Conservation (phyloP, 1,140 invertebrate species). For the Habropoda laboriosa region DNA sequence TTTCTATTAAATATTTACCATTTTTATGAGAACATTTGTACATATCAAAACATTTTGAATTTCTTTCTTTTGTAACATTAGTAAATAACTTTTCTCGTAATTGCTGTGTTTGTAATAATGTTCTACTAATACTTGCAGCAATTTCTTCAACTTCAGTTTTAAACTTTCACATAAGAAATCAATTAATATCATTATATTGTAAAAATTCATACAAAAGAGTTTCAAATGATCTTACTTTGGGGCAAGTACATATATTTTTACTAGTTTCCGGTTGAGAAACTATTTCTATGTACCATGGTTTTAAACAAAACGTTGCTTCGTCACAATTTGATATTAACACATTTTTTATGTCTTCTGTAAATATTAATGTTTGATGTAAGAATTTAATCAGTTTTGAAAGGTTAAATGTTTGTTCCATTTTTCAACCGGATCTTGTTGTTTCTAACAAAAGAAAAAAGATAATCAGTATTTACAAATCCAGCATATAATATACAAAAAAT, state of each 20-base stretch:
- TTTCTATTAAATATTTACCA: constrained; percentile 27
- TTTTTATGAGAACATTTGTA: neutral
- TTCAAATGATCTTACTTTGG: constrained; percentile 66
- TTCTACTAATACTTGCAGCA: constrained; percentile 65
- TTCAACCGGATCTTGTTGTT: constrained; percentile 12
- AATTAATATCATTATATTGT: neutral
- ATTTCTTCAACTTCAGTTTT: constrained; percentile 32
- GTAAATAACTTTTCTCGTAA: constrained; percentile 65
- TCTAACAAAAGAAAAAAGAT: constrained; percentile 51
- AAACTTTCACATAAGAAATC: neutral
- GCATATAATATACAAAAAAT: neutral
- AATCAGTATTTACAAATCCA: constrained; percentile 28
- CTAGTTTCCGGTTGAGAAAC: constrained; percentile 59
- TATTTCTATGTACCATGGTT: constrained; percentile 72
- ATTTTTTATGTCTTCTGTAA: constrained; percentile 70
- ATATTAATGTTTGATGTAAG: constrained; percentile 58
- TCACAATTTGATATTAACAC: constrained; percentile 71
- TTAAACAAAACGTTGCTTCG: constrained; percentile 73
- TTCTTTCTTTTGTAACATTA: constrained; percentile 35
- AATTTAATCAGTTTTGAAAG: constrained; percentile 67
- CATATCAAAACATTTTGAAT: neutral
- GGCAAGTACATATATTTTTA: constrained; percentile 69
- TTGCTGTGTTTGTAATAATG: constrained; percentile 71
- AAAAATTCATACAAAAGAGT: constrained; percentile 1
- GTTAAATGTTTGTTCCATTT: constrained; percentile 43